Evolutionary conservation across 2,113 vertebrate species (phyloP).

Genomic region (Mobula birostris): DNA sequence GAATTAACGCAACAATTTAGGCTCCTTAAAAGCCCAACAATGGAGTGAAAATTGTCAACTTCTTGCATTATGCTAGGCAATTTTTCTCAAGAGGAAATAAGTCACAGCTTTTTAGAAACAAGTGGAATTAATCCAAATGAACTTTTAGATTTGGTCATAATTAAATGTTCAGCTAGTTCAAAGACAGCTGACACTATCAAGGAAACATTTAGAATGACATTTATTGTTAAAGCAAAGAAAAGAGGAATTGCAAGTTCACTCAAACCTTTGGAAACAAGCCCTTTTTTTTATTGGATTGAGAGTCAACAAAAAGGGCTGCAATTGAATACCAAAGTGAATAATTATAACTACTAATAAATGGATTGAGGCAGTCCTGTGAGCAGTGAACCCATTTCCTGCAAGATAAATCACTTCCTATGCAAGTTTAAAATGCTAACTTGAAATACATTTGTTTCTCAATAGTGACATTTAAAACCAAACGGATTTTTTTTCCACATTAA

Average conservation of each 20-base stretch:
- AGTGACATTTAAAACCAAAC: neutral
- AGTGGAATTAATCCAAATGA: no score
- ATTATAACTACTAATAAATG: neutral
- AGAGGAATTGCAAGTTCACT: neutral
- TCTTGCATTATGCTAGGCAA: neutral
- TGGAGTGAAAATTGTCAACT: neutral
- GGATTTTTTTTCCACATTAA: neutral
- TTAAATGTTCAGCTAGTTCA: neutral
- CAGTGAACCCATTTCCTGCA: neutral
- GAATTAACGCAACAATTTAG: neutral
- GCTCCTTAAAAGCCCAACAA: neutral
- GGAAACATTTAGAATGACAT: neutral
- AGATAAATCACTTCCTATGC: neutral
- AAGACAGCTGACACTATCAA: neutral
- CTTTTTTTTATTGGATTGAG: neutral
- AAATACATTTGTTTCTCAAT: neutral
- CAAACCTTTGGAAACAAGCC: neutral
- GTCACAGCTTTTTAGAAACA: neutral
- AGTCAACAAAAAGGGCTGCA: neutral
- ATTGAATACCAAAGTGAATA: neutral
- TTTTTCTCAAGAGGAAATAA: neutral
- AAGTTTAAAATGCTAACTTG: neutral
- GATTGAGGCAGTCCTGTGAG: neutral
- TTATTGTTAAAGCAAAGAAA: neutral
- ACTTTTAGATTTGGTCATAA: neutral